Evolutionary conservation across 2,113 vertebrate genomes (phyloP).

Genomic region (Thalassoma bifasciatum): DNA sequence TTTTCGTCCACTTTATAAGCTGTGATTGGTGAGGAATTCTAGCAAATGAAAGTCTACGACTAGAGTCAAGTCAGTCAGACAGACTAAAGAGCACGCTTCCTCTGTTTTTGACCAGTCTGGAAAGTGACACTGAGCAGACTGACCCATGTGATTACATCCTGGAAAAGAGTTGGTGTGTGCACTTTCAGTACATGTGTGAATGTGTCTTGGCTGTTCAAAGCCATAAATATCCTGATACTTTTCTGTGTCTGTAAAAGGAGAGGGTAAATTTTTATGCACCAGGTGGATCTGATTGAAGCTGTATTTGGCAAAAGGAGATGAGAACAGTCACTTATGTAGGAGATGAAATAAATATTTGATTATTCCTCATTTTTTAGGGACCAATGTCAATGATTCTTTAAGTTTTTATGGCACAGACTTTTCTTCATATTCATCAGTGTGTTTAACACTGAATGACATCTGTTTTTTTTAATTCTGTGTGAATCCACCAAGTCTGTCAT

Average conservation of each 20-base stretch:
- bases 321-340: neutral
- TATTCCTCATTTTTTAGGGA: neutral
- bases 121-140: conserved; percentile 78
- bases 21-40: conserved; percentile 79
- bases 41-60: conserved; percentile 66
- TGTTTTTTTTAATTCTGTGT: too few relatives aligned
- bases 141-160: conserved; percentile 74
- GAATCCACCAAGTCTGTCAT: too few relatives aligned
- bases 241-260: conserved; percentile 6
- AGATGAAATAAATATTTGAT: neutral
- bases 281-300: conserved; percentile 61
- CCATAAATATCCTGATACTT: neutral
- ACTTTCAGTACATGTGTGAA: conserved; percentile 12
- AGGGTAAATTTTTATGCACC: conserved; percentile 24
- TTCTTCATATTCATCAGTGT: neutral
- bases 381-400: neutral
- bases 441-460: neutral
- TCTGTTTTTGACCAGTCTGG: conserved; percentile 43
- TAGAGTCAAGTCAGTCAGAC: conserved; percentile 56
- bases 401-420: neutral
- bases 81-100: conserved; percentile 79
- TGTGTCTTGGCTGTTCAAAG: conserved; percentile 1
- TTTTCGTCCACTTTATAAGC: neutral
- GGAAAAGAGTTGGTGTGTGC: conserved; percentile 25
- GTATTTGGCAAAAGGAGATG: conserved; percentile 5